Conservation (phyloP, 2,797 vertebrate genomes). For the Galagoides demidoff region DNA sequence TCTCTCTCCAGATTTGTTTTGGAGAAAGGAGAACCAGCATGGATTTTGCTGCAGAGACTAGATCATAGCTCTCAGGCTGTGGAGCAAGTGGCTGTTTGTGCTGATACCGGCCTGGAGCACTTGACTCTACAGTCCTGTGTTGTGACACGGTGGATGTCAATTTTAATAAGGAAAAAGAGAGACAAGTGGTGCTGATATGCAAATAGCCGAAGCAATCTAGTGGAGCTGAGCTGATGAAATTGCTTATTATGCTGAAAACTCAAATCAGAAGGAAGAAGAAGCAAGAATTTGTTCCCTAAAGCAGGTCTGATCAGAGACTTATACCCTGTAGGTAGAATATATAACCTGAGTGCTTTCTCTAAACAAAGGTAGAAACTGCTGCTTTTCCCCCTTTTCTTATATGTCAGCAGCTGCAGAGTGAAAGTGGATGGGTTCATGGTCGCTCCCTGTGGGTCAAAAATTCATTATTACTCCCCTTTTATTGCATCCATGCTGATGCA, state of each 20-base stretch:
- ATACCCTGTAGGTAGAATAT: slow-evolving; percentile 57
- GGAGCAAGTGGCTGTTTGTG: background rate
- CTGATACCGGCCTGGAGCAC: background rate
- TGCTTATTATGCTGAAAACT: slow-evolving; percentile 68
- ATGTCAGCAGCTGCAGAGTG: background rate
- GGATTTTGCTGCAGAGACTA: background rate
- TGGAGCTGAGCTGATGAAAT: slow-evolving; percentile 63
- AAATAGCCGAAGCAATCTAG: slow-evolving; percentile 57
- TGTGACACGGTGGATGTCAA: slow-evolving; percentile 43
- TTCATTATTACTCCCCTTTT: slow-evolving; percentile 52
- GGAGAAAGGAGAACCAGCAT: background rate
- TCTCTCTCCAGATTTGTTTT: slow-evolving; percentile 11
- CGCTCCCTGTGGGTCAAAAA: slow-evolving; percentile 47
- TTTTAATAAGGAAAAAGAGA: slow-evolving; percentile 64
- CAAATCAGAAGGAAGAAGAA: slow-evolving; percentile 57
- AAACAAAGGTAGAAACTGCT: slow-evolving; percentile 24
- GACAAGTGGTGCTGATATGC: slow-evolving; percentile 47
- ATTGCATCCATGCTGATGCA: slow-evolving; percentile 46
- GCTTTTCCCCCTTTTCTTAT: background rate
- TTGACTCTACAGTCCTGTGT: background rate
- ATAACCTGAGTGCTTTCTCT: background rate
- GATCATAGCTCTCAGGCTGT: background rate
- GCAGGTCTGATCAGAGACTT: slow-evolving; percentile 48
- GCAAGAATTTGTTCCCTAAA: slow-evolving; percentile 54
- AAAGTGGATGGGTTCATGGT: background rate